These are phyloP conservation scores for Diachrysia chrysitis DNA, from an alignment of 2,888 invertebrate species.

Conservation along the genomic window DNA sequence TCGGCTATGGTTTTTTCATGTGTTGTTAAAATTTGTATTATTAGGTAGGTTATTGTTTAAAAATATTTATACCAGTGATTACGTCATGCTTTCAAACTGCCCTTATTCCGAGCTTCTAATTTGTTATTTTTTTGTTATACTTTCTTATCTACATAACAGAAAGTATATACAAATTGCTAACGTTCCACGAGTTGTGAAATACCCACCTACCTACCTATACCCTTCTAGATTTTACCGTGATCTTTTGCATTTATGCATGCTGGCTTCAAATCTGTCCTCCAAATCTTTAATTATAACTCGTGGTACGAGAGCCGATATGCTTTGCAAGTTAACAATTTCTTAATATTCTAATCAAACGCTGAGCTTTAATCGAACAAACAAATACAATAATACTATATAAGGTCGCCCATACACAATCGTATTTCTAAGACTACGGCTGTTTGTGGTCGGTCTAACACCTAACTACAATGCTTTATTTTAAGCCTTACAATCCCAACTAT, in stretches of 20 bases:
- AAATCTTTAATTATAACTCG: not conserved
- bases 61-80: constrained; percentile 34
- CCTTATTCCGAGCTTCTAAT: constrained; percentile 7
- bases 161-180: too few relatives aligned
- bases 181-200: not conserved
- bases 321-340: not conserved
- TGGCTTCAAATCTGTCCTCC: too few relatives aligned
- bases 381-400: not conserved
- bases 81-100: constrained; percentile 16
- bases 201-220: too few relatives aligned
- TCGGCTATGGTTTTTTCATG: too few relatives aligned
- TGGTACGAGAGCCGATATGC: not conserved
- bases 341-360: not conserved
- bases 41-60: constrained; percentile 35
- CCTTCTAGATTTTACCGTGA: too few relatives aligned
- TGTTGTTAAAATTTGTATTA: too few relatives aligned
- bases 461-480: too few relatives aligned
- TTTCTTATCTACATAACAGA: too few relatives aligned
- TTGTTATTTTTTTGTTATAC: not conserved
- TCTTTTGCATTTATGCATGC: too few relatives aligned
- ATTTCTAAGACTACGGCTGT: too few relatives aligned
- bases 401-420: too few relatives aligned
- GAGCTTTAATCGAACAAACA: not conserved
- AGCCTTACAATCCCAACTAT: not conserved
- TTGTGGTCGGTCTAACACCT: too few relatives aligned